Evolutionary conservation across 2,888 invertebrate genomes (phyloP), one percentile per base, ranked within the genome.

Genomic region (Apodemia hepburni): DNA sequence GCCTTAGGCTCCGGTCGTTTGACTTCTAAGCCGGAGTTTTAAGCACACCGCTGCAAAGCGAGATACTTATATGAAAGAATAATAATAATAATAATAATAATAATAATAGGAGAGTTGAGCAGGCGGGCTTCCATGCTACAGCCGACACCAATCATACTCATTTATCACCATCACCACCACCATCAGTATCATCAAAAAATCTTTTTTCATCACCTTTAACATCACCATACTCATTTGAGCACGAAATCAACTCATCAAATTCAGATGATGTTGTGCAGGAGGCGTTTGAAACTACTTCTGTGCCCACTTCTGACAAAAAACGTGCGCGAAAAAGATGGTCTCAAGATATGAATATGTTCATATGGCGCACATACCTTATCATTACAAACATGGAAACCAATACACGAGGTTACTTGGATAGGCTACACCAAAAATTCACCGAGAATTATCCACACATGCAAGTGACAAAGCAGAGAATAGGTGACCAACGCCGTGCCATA

Each of bases 401-500:
- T 12, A 38, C 38, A 38, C 38, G 61, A 12, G 49, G 22, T 12
- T 68, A 65, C 17, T 42, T 66, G 17, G 61, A 64, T 59, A 0
- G 51, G n/a, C 17, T 72, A 58, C 65, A 70, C 54, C 61, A 64
- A 57, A n/a, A 60, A 18, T 70, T 70, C 17, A 62, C 11, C 45
- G 33, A 47, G 45, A 51, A 64, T 51, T 72, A 65, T 15, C 69
- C 69, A 6, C 61, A 64, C 2, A 64, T 70, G 54, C 42, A 67
- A 51, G 68, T 66, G 0, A 62, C 70, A 1, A 68, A 65, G 58
- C 70, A 71, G 49, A 64, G 70, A 59, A 22, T 71, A 51, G 64
- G 69, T 8, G 71, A 71, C 18, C 69, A 71, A 64, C 64, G 66
- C 57, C 58, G 69, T 58, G 65, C 66, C 18, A 70, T 71, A 47